Conservation (phyloP, 2,113 vertebrate genomes). For the Myrmecobius fasciatus region DNA sequence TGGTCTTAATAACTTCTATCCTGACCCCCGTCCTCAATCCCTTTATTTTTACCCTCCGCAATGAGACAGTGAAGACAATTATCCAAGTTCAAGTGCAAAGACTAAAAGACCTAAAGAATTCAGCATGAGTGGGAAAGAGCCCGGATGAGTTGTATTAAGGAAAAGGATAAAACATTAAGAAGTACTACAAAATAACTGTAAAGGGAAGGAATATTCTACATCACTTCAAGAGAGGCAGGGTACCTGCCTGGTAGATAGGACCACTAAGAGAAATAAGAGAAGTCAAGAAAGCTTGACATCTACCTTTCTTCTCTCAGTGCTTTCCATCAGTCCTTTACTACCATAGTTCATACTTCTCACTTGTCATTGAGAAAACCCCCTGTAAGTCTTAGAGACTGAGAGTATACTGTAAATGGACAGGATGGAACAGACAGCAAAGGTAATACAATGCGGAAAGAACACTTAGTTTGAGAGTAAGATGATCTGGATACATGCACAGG, state of each 20-base stretch:
- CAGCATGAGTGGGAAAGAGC: no score
- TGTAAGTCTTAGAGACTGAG: not conserved
- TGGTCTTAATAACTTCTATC: constrained; percentile 62
- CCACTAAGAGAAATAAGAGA: not conserved
- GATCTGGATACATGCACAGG: not conserved
- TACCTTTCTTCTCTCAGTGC: not conserved
- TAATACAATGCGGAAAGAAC: not conserved
- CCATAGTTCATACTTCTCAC: not conserved
- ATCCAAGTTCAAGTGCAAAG: not conserved
- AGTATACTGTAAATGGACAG: not conserved
- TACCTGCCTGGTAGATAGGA: not conserved
- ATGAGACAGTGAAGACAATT: constrained; percentile 41
- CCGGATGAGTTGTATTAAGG: not conserved
- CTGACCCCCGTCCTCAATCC: constrained; percentile 66
- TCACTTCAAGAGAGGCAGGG: not conserved
- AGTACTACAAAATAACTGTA: not conserved
- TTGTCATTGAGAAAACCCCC: not conserved
- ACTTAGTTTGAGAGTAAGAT: not conserved
- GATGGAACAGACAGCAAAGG: not conserved
- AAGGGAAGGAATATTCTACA: not conserved
- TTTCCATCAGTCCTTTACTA: not conserved
- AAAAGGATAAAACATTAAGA: not conserved
- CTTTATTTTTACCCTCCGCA: constrained; percentile 65
- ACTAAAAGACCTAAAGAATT: not conserved
- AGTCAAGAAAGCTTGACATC: not conserved